Conservation (phyloP, 2,797 vertebrate genomes). For the Luscinia luscinia region DNA sequence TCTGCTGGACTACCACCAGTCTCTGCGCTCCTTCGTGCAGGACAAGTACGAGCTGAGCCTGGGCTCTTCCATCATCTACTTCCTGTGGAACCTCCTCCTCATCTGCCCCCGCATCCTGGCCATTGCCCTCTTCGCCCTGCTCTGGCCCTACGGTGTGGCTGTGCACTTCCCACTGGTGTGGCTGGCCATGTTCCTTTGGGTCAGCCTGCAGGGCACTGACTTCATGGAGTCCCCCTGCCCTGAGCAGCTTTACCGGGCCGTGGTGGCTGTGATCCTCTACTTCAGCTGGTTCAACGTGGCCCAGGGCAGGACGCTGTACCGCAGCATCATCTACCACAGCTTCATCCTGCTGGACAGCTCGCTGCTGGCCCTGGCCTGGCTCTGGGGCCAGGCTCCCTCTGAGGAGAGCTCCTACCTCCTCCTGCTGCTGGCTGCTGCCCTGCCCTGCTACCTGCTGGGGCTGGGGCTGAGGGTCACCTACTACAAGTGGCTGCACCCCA, state of each 20-base stretch:
- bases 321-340: constrained; percentile 86
- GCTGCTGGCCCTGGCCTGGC: constrained; percentile 83
- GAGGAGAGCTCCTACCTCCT: constrained; percentile 47
- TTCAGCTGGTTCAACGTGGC: constrained; percentile 97
- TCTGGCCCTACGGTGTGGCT: constrained; percentile 76
- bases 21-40: constrained; percentile 88
- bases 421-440: background rate
- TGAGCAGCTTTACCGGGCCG: constrained; percentile 89
- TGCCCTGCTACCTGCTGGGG: constrained; percentile 82
- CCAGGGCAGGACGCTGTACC: constrained; percentile 80
- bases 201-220: constrained; percentile 82
- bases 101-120: constrained; percentile 85
- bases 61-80: constrained; percentile 85
- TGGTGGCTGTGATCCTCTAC: constrained; percentile 90
- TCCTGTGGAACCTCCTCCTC: constrained; percentile 93
- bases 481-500: constrained; percentile 90
- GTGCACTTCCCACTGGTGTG: constrained; percentile 86
- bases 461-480: constrained; percentile 84
- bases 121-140: constrained; percentile 85
- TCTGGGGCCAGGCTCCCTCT: constrained; percentile 59
- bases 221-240: constrained; percentile 86
- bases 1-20: constrained; percentile 93
- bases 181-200: constrained; percentile 85
- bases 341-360: constrained; percentile 84
- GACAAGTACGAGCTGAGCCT: constrained; percentile 83